Base-by-base conservation (phyloP, 2,888 invertebrate genomes). In the Eugnorisma glareosa region DNA sequence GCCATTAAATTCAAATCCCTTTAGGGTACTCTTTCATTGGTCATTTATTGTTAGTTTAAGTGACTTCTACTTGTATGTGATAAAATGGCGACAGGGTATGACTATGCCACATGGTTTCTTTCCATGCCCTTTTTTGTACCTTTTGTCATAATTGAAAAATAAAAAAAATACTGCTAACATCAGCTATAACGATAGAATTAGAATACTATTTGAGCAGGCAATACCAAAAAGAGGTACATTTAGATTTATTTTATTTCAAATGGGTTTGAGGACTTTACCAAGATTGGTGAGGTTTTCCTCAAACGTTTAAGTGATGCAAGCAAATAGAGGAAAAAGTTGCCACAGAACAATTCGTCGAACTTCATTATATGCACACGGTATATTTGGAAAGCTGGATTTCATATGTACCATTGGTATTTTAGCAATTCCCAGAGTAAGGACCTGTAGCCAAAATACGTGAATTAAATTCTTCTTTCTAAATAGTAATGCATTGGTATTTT, bases 301-400 rank as follows among this genome's bases (percentile, higher is more conserved):
- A 63, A 68, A 48, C 35, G 67, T 73, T 67, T 28, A 70, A 54
- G 69, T 77, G 82, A 72, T 66, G 83, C 57, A 78, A 72, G 35
- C 48, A 24, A 73, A 72, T 75, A 51, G 45, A 86, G 83, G 86
- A 73, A 84, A 82, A 82, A 35, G 15, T 72, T 81, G 37, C 51
- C 51, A 28, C 28, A 35, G 21, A 61, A 73, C 59, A 71, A 48
- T 67, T 66, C 18, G n/a, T 54, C 57, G 54, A 69, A 67, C 28
- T 31, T 72, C 66, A 73, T 76, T 59, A 51, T 80, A 67, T 68
- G 77, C 15, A n/a, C 57, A 77, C 24, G 28, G 54, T 48, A 31
- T 59, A 37, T 24, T 10, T 54, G 13, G 31, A 57, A 48, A 75
- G 18, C 37, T n/a, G 6, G 24, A 69, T 24, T 35, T 43, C 2